Base-by-base conservation (phyloP, 2,888 invertebrate species). In the Lasioglossum calceatum region DNA sequence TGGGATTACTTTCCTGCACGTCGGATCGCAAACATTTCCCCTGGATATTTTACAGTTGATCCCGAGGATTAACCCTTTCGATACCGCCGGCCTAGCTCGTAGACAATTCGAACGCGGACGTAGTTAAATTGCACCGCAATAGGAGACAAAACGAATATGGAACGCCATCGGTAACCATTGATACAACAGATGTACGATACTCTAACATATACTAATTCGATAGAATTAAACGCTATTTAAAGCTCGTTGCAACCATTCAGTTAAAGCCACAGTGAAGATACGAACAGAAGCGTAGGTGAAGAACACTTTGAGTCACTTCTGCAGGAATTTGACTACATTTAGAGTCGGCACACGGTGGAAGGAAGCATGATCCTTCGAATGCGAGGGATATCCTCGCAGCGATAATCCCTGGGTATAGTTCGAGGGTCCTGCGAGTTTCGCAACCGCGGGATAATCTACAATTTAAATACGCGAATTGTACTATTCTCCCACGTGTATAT, bases 381-480 rank as follows among this genome's bases (percentile, higher is more conserved):
- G 36, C 67, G 36, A 23, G 67, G 67, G 67, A 54, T 54, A 58
- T 36, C 79, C 82, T 4, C 8, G 39, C 23, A 39, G 39, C 39
- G 61, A 67, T 67, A 67, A 39, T 78, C 81, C 23, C 14, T 12
- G 78, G 5, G 39, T 32, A 19, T 67, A 27, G n/a, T 36, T 64
- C 23, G 50, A 73, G 50, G 32, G 64, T 14, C 47, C 61, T 50
- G 54, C 32, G 75, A 61, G 84, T 77, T 77, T 80, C 58, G 77
- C 39, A 70, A 23, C 44, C 73, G 77, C 27, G 27, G 64, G 32
- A 85, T 88, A 87, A 88, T 91, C 91, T 89, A 82, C 91, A 91
- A 90, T 91, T 91, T 87, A 91, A 91, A 87, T 91, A 81, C 77
- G 79, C 16, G 67, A 80, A 86, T 54, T 54, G 84, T 74, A 75